Conservation (phyloP, 2,113 vertebrate species). For the Glareola pratincola region DNA sequence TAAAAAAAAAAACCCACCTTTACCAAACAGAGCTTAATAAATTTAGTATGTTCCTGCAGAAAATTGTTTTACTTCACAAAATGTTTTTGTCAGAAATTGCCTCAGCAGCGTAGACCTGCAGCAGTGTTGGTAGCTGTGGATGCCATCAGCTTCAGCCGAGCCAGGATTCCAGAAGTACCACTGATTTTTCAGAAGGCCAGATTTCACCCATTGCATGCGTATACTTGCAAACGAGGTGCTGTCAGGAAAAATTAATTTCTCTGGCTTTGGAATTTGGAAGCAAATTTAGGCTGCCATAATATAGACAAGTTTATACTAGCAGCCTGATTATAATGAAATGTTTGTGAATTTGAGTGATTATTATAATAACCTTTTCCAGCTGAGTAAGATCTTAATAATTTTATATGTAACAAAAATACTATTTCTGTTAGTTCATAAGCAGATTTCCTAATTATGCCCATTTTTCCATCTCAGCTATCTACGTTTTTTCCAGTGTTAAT, state of each 20-base stretch:
- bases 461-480: background rate
- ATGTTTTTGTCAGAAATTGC: background rate
- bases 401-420: background rate
- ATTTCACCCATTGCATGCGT: background rate
- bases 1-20: background rate
- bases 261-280: background rate
- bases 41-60: background rate
- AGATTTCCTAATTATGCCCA: background rate
- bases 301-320: background rate
- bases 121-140: background rate
- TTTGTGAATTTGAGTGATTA: background rate
- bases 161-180: background rate
- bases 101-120: background rate
- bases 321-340: background rate
- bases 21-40: background rate
- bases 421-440: background rate
- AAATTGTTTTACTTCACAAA: background rate
- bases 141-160: background rate
- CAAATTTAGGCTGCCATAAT: background rate
- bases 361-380: background rate
- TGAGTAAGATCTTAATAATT: background rate
- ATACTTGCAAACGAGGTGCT: background rate
- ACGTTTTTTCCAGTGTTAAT: background rate
- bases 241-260: background rate
- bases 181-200: background rate